Evolutionary conservation across 2,888 invertebrate species (phyloP).

Genomic region (Limnephilus rhombicus): DNA sequence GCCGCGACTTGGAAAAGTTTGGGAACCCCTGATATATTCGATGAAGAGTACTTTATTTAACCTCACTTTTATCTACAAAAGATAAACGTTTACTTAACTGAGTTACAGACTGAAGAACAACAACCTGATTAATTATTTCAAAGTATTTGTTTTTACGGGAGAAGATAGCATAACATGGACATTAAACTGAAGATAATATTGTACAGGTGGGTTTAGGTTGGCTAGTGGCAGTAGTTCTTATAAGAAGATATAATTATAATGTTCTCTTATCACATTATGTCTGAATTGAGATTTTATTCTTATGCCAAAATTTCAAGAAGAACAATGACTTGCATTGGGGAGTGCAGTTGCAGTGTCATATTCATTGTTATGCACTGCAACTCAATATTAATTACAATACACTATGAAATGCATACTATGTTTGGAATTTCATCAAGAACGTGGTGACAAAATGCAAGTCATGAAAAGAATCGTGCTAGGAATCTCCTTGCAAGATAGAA

Average conservation of each 20-base stretch:
- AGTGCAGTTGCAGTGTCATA: neutral
- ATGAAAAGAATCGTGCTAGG: neutral
- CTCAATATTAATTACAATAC: neutral
- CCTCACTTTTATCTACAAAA: conserved; percentile 1
- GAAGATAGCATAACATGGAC: neutral
- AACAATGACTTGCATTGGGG: neutral
- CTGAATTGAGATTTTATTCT: neutral
- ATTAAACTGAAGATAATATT: neutral
- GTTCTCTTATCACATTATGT: neutral
- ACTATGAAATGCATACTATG: neutral
- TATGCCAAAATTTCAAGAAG: neutral
- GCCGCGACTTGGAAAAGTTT: no score
- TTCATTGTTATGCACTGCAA: neutral
- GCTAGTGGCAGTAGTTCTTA: neutral
- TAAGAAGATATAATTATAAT: neutral
- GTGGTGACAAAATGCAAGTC: neutral
- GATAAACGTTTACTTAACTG: neutral
- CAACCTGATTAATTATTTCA: neutral
- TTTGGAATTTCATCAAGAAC: neutral
- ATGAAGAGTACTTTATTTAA: neutral
- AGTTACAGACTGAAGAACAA: neutral
- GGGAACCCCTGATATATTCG: no score
- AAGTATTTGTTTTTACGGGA: neutral
- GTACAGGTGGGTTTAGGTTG: neutral
- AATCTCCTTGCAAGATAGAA: neutral